Conservation (phyloP, 2,113 vertebrate species). For the Lethenteron camtschaticum region DNA sequence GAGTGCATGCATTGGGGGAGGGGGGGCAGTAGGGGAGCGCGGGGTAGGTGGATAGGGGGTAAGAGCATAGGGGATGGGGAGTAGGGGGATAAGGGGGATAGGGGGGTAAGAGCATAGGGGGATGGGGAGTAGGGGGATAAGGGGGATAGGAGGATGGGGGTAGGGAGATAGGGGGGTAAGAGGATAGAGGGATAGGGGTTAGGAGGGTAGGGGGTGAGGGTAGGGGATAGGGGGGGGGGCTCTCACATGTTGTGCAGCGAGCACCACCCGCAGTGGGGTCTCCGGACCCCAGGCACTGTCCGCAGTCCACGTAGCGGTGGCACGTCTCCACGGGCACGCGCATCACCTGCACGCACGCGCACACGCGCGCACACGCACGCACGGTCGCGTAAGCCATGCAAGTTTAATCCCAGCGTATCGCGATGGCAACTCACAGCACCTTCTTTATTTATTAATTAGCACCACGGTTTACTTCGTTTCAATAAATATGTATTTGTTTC, state of each 20-base stretch:
- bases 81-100: neutral
- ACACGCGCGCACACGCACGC: no score
- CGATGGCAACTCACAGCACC: no score
- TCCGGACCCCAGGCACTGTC: constrained; percentile 78
- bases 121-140: neutral
- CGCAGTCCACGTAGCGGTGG: constrained; percentile 74
- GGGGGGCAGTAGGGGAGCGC: neutral
- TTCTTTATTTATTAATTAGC: no score
- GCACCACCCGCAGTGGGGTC: constrained; percentile 96
- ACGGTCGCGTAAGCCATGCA: no score
- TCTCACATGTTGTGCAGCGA: constrained; percentile 90
- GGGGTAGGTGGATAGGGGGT: neutral
- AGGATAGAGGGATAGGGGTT: neutral
- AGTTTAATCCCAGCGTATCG: no score
- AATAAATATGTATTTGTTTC: no score
- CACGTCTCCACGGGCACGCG: constrained; percentile 78
- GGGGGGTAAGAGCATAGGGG: neutral
- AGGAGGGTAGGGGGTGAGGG: neutral
- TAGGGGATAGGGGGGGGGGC: neutral
- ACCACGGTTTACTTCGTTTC: no score
- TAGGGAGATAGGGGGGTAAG: neutral
- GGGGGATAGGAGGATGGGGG: neutral
- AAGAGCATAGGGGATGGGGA: neutral
- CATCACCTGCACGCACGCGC: constrained; percentile 32
- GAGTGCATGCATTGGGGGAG: no score